Base-by-base conservation (phyloP, 2,888 invertebrate genomes). In the Arge pagana region DNA sequence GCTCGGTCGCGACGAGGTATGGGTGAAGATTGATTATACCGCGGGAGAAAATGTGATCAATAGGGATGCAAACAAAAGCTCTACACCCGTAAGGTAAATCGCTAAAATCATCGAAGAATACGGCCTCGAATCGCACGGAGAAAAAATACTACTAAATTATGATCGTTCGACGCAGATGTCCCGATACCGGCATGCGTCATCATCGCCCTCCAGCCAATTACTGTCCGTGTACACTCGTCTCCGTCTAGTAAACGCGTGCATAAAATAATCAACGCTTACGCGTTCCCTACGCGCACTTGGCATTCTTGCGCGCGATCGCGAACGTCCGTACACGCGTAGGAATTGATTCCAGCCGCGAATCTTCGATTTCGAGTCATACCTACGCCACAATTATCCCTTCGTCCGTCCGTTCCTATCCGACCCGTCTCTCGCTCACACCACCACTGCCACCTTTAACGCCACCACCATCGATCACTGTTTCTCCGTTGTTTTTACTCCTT, bases 31-130 rank as follows among this genome's bases (percentile, higher is more conserved):
- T 76, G 75, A 76, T 76, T 76, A 74, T 73, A 70, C 71, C 70
- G 62, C 69, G 67, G 67, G 72, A 71, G 74, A 75, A 75, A 75
- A 75, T 76, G 71, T 75, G 74, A 76, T 76, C 76, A 76, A 75
- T 76, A 76, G 70, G 68, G 65, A 63, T 64, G 64, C 72, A 72
- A 74, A 74, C 74, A 74, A 74, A 74, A 69, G 68, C 66, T 62
- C 57, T 52, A 61, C 64, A 65, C 58, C 57, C 66, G 67, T 64
- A 63, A 71, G 69, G 72, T 71, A 70, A 72, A 70, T 72, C 67
- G 68, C 69, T 72, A 74, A 72, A 74, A 73, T 74, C 72, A 67
- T 62, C 58, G 57, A 62, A 65, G 64, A 61, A 64, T 62, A 67
- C 58, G 58, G 54, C 60, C 52, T 54, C 52, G 57, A 52, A 49